Conservation (phyloP, 2,797 vertebrate species). For the Acanthurus lineatus region DNA sequence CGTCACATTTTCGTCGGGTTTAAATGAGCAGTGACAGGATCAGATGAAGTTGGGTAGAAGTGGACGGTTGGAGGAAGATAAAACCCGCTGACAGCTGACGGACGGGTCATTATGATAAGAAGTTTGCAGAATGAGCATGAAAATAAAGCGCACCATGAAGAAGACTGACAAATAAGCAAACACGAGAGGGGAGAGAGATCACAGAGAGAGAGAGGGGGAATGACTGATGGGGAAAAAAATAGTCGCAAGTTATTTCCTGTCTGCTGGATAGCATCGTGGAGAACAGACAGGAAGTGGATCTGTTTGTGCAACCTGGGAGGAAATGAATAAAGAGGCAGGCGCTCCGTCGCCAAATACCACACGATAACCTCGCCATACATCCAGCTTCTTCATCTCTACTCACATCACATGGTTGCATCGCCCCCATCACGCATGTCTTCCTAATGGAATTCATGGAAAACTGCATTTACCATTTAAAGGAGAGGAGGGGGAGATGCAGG, state of each 20-base stretch:
- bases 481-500: not conserved
- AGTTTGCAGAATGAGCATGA: not conserved
- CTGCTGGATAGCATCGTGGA: slow-evolving; percentile 58
- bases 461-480: not conserved
- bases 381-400: slow-evolving; percentile 28
- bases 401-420: slow-evolving; percentile 22
- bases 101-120: slow-evolving; percentile 6
- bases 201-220: not conserved
- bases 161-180: slow-evolving; percentile 1
- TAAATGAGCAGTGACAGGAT: slow-evolving; percentile 41
- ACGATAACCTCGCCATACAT: slow-evolving; percentile 41
- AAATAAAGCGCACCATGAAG: slow-evolving; percentile 5
- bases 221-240: slow-evolving; percentile 44
- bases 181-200: slow-evolving; percentile 14
- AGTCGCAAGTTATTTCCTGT: slow-evolving; percentile 73
- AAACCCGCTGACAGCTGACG: slow-evolving; percentile 17
- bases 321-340: slow-evolving; percentile 63
- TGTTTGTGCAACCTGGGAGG: slow-evolving; percentile 52
- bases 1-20: slow-evolving; percentile 34
- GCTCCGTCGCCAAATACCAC: slow-evolving; percentile 13
- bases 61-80: slow-evolving; percentile 26
- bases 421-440: slow-evolving; percentile 11
- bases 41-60: slow-evolving; percentile 31
- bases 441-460: slow-evolving; percentile 2
- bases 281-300: slow-evolving; percentile 57